phyloP scores from a whole-genome alignment of 2,113 vertebrate genomes.

The Muntiacus muntjak region DNA sequence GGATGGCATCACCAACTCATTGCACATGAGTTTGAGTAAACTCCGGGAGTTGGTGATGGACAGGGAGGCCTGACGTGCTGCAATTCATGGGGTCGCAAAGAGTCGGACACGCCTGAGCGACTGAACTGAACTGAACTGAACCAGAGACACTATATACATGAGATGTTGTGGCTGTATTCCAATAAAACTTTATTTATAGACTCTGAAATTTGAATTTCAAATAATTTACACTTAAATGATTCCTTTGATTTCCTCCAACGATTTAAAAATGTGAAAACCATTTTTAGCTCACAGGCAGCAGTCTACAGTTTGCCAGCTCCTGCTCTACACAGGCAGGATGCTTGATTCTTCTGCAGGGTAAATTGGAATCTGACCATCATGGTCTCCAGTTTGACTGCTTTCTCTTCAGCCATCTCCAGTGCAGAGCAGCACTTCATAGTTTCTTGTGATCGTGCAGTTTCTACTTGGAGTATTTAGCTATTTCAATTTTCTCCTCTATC shows the following conservation, averaged over 20 bases:
- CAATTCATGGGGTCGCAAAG: too few relatives aligned
- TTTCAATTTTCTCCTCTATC: neutral
- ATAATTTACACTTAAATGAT: neutral
- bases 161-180: neutral
- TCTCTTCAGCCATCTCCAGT: neutral
- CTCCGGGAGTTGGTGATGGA: too few relatives aligned
- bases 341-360: too few relatives aligned
- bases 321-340: too few relatives aligned
- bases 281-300: neutral
- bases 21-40: too few relatives aligned
- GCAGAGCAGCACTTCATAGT: neutral
- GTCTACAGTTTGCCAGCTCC: neutral
- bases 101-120: too few relatives aligned
- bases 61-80: too few relatives aligned
- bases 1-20: too few relatives aligned
- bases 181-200: conserved; percentile 33
- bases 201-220: conserved; percentile 34
- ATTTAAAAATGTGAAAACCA: neutral
- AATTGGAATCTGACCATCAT: neutral
- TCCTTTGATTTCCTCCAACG: neutral
- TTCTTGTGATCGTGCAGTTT: neutral
- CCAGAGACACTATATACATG: neutral
- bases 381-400: neutral
- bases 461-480: neutral
- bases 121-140: neutral